phyloP scores from a whole-genome alignment of 2,113 vertebrate genomes.

The Anoura caudifer region DNA sequence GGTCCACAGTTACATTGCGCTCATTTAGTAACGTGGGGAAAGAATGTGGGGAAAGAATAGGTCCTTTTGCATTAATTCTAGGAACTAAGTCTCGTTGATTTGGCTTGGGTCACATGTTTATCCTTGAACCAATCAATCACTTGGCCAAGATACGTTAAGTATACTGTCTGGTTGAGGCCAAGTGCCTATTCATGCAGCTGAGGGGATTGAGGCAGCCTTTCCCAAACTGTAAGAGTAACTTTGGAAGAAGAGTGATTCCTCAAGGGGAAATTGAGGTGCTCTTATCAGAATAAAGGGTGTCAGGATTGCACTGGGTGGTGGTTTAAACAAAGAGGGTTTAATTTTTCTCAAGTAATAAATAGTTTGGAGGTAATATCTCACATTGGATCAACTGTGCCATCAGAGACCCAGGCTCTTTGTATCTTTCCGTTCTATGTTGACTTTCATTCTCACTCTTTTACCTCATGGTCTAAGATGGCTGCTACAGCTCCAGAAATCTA shows the following conservation, averaged over 20 bases:
- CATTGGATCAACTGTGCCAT: neutral
- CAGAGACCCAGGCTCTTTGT: neutral
- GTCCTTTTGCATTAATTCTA: neutral
- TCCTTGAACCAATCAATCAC: neutral
- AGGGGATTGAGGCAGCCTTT: neutral
- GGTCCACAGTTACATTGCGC: neutral
- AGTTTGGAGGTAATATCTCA: neutral
- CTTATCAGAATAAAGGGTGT: neutral
- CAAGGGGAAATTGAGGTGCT: neutral
- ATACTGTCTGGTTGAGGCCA: neutral
- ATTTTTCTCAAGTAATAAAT: constrained; percentile 38
- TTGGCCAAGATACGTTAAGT: neutral
- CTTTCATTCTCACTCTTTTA: constrained; percentile 15
- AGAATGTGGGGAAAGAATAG: neutral
- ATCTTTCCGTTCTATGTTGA: neutral
- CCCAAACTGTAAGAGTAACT: neutral
- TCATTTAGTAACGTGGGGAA: neutral
- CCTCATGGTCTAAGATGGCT: neutral
- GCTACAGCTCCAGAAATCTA: neutral
- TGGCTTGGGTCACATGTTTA: neutral
- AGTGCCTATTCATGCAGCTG: neutral
- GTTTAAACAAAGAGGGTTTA: constrained; percentile 35
- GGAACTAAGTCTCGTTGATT: neutral
- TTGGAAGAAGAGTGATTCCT: neutral
- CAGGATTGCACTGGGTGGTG: neutral